These are phyloP conservation scores for Sebastes melanostomus DNA, from an alignment of 2,797 vertebrate species.

Conservation along the genomic window DNA sequence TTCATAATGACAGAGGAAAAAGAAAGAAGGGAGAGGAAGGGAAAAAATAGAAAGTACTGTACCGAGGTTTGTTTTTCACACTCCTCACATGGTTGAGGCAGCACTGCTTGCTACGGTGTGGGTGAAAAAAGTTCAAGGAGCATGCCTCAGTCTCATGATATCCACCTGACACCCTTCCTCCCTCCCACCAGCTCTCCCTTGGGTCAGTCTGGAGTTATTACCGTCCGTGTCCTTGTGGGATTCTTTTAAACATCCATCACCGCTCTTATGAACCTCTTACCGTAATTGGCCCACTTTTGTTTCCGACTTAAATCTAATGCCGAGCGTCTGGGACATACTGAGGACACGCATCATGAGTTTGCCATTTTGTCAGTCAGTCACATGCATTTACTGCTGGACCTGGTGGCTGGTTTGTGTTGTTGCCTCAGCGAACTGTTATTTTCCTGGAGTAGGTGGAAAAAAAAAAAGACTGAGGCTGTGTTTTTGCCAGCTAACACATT, in stretches of 20 bases:
- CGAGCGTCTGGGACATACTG: conserved; percentile 56
- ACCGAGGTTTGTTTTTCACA: conserved; percentile 57
- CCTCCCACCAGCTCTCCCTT: conserved; percentile 42
- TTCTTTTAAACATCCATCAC: conserved; percentile 66
- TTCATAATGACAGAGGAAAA: conserved; percentile 27
- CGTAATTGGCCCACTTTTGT: conserved; percentile 67
- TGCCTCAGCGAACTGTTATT: conserved; percentile 50
- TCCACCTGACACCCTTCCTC: conserved; percentile 75
- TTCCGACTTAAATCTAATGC: conserved; percentile 69
- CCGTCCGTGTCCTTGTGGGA: conserved; percentile 55
- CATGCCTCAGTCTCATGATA: conserved; percentile 79
- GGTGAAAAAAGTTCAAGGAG: conserved; percentile 71
- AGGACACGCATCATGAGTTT: conserved; percentile 65
- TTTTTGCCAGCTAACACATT: conserved; percentile 57
- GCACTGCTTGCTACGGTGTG: conserved; percentile 45
- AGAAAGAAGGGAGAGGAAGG: neutral
- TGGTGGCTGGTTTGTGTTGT: conserved; percentile 29
- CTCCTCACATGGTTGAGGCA: conserved; percentile 58
- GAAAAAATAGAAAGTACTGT: conserved; percentile 19
- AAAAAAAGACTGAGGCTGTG: conserved; percentile 20
- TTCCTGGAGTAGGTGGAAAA: conserved; percentile 44
- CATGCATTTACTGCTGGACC: conserved; percentile 33
- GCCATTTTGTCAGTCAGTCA: conserved; percentile 55
- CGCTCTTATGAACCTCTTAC: conserved; percentile 62
- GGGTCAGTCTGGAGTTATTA: conserved; percentile 67